phyloP scores from a whole-genome alignment of 2,113 vertebrate genomes.

The Mixornis gularis region DNA sequence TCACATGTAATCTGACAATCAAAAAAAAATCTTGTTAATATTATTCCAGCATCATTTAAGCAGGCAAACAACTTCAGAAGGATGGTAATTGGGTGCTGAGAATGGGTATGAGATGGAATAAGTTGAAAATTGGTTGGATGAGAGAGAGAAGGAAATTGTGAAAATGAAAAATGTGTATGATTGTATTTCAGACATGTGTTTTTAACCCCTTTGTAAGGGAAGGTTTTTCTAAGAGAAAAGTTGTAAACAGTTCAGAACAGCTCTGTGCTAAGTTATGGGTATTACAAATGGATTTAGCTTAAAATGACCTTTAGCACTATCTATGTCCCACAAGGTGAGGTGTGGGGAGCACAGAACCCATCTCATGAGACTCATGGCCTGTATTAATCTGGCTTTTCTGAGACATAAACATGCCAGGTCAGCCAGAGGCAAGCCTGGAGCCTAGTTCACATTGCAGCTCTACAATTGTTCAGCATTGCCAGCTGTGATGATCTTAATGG shows the following conservation, averaged over 20 bases:
- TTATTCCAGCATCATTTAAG: background rate
- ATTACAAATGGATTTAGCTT: background rate
- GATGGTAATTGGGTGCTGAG: background rate
- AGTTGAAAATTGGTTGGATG: background rate
- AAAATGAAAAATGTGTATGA: background rate
- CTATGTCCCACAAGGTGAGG: fast-evolving
- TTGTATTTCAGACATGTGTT: background rate
- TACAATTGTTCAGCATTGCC: background rate
- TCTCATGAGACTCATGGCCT: background rate
- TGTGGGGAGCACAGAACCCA: background rate
- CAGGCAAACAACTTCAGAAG: background rate
- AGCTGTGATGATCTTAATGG: background rate
- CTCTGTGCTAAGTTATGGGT: background rate
- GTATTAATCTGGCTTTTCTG: background rate
- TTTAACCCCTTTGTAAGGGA: background rate
- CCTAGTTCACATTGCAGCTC: background rate
- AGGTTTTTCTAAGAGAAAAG: background rate
- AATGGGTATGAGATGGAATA: background rate
- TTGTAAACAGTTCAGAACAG: background rate
- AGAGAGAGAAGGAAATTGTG: background rate
- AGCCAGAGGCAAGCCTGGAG: background rate
- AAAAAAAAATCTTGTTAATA: background rate
- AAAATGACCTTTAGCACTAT: background rate
- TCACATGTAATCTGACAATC: background rate
- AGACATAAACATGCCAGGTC: background rate